Base-by-base conservation (phyloP, 2,797 vertebrate genomes). In the Aeoliscus strigatus region DNA sequence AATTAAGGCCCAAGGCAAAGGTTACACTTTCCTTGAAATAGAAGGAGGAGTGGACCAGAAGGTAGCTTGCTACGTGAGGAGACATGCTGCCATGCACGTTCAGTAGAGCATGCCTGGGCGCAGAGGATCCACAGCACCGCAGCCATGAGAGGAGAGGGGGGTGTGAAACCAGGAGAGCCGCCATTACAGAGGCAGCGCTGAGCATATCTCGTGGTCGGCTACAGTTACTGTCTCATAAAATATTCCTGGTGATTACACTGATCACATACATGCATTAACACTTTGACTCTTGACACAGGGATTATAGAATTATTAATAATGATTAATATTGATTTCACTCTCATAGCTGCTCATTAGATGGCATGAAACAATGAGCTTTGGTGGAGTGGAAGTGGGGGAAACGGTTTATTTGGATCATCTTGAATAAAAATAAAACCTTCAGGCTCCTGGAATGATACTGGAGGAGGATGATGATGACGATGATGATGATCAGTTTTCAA, bases 1-100 rank as follows among this genome's bases (percentile, higher is more conserved):
- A 90, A 90, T 90, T 89, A 89, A 90, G 82, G 87, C 88, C 88
- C 77, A 85, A 87, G 87, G 88, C 87, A 88, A 86, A 89, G 83
- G 83, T 86, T 88, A 83, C 85, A 87, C 85, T 88, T 88, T 88
- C 80, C 85, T 86, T 84, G 79, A 86, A 87, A 88, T 80, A 86
- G 85, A 66, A 46, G 52, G 73, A 79, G 66, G 77, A 83, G 71
- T 67, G 62, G 71, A 74, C 73, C 73, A 79, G 71, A 65, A 77
- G 64, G 73, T 71, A 77, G 63, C 61, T 39, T 47, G 66, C 67
- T 70, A 69, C 64, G 66, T 77, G 70, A 72, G 40, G 52, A 75
- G 61, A 56, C 68, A 47, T 15, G 51, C 52, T 58, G 68, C 66
- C 66, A 59, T 73, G 72, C 80, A 67, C 66, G 71, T 75, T 76